A percentile compares a stretch with the other conserved stretches of the same genome.
Conservation (phyloP, 2,888 invertebrate genomes). For the Eledone cirrhosa region DNA sequence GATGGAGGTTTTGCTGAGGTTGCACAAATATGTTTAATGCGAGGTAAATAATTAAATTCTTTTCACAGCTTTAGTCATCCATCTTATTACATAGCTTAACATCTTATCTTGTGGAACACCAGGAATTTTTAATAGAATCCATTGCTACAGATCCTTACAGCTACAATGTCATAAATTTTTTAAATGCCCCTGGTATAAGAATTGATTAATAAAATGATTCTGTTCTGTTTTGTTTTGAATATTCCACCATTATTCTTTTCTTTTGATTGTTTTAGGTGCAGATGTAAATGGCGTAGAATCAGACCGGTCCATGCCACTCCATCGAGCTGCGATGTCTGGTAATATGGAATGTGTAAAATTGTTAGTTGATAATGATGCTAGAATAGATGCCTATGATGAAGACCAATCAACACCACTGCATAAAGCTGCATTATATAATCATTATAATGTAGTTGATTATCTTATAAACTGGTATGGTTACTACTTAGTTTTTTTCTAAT, state of each 20-base stretch:
- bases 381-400: constrained; percentile 66
- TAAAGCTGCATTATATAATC: constrained; percentile 65
- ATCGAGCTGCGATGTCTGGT: constrained; percentile 74
- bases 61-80: too few species aligned
- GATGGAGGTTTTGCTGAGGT: constrained; percentile 87
- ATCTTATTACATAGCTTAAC: too few species aligned
- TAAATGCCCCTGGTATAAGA: too few species aligned
- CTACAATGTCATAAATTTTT: too few species aligned
- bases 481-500: too few species aligned
- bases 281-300: constrained; percentile 78
- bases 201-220: too few species aligned
- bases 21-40: constrained; percentile 67
- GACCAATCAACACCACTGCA: constrained; percentile 68
- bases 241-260: constrained; percentile 2
- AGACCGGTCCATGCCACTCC: constrained; percentile 83
- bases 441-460: constrained; percentile 62
- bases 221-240: background rate
- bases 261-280: constrained; percentile 68
- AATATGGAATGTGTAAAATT: constrained; percentile 60
- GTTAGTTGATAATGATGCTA: constrained; percentile 63
- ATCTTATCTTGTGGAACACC: too few species aligned
- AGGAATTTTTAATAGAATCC: too few species aligned
- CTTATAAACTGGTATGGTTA: constrained; percentile 59
- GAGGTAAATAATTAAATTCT: constrained; percentile 44
- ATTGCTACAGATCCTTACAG: too few species aligned